Percentiles rank a stretch among this genome's conserved stretches.
Evolutionary conservation across 1,140 invertebrate species (phyloP).

Genomic region (Octopus bimaculoides): DNA sequence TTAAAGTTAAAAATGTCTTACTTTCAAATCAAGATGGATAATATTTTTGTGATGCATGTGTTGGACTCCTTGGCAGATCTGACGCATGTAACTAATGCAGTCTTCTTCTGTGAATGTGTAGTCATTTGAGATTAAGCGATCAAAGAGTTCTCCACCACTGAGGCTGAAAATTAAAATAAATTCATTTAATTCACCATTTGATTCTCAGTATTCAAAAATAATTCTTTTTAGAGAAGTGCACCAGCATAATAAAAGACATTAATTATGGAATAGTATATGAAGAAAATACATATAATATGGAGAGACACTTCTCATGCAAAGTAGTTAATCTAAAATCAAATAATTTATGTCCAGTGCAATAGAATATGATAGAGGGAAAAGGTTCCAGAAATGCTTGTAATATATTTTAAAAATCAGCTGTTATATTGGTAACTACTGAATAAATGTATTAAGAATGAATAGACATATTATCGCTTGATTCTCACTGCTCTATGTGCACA

Average conservation of each 20-base stretch:
- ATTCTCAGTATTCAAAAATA: too few species aligned
- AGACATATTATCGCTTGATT: too few species aligned
- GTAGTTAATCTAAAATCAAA: too few species aligned
- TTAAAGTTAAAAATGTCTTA: conserved; percentile 21
- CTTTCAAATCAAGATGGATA: conserved; percentile 78
- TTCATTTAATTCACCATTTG: too few species aligned
- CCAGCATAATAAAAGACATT: not conserved
- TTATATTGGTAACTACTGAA: too few species aligned
- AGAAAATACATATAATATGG: not conserved
- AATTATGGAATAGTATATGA: not conserved
- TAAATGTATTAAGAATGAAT: too few species aligned
- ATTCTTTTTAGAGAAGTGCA: not conserved
- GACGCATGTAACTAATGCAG: conserved; percentile 97
- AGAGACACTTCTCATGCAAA: not conserved
- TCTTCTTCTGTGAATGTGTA: conserved; percentile 97
- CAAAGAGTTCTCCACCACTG: conserved; percentile 96
- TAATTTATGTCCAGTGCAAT: too few species aligned
- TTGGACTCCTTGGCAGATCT: conserved; percentile 94
- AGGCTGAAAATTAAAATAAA: conserved; percentile 64
- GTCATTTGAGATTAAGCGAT: conserved; percentile 92
- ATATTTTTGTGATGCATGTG: conserved; percentile 99
- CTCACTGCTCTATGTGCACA: too few species aligned
- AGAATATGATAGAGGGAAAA: too few species aligned
- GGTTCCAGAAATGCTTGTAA: too few species aligned
- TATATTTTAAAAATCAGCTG: too few species aligned